Percentiles rank a stretch among this genome's conserved stretches.
Evolutionary conservation across 2,113 vertebrate species (phyloP).

Genomic region (Callipepla squamata): DNA sequence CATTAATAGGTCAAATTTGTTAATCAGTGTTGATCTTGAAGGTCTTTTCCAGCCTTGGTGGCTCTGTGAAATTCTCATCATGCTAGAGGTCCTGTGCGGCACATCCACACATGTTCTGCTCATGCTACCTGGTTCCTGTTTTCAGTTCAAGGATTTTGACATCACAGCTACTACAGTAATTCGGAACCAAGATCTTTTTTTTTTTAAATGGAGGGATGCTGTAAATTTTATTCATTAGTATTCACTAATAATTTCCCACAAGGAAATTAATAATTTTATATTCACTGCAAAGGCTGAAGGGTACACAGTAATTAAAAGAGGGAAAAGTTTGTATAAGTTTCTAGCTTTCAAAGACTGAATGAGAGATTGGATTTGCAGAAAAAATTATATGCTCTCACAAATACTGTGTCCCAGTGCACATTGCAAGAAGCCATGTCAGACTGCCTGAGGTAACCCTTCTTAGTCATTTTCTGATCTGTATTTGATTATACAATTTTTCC

Average conservation of each 20-base stretch:
- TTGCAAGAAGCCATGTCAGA: slow-evolving; percentile 9
- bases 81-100: not conserved
- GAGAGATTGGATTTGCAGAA: not conserved
- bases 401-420: not conserved
- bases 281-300: not conserved
- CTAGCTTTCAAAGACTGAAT: not conserved
- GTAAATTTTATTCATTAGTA: slow-evolving; percentile 29
- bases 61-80: not conserved
- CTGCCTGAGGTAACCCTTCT: slow-evolving; percentile 14
- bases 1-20: not conserved
- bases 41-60: not conserved
- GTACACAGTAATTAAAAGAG: slow-evolving; percentile 37
- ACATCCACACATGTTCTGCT: not conserved
- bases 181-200: not conserved
- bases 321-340: not conserved
- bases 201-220: not conserved
- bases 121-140: not conserved
- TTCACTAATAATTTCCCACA: slow-evolving; percentile 31
- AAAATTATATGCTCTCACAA: not conserved
- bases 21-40: not conserved
- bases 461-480: slow-evolving; percentile 45
- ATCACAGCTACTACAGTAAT: not conserved
- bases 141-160: not conserved
- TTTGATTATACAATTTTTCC: slow-evolving; percentile 31
- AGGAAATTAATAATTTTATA: slow-evolving; percentile 51